These are phyloP conservation scores for Triplophysa tibetana DNA, from an alignment of 2,113 vertebrate species.

Conservation along the genomic window DNA sequence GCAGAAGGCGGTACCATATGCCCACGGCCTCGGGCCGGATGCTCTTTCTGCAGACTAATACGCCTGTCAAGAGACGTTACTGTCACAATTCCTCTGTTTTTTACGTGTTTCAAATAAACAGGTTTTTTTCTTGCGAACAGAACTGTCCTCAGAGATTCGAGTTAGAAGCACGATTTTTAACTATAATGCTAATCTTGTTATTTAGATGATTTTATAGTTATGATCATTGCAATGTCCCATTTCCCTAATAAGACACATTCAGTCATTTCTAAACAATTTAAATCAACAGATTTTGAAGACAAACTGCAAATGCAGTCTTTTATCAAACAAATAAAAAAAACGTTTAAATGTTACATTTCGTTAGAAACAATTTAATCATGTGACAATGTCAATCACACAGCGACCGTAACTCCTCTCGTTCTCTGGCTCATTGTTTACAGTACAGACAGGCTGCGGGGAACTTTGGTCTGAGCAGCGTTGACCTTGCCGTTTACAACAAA, in stretches of 20 bases:
- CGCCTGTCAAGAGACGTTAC: constrained; percentile 93
- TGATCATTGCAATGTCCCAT: not conserved
- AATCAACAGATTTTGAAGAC: not conserved
- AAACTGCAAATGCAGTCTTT: not conserved
- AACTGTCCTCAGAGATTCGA: constrained; percentile 53
- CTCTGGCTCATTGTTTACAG: constrained; percentile 58
- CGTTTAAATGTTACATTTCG: too few relatives aligned
- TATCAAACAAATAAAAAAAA: too few relatives aligned
- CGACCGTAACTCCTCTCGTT: constrained; percentile 38
- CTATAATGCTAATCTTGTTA: not conserved
- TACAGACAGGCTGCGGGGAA: constrained; percentile 59
- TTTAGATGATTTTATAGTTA: not conserved
- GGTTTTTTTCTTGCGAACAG: constrained; percentile 45
- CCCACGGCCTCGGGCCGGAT: constrained; percentile 85
- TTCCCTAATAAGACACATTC: too few relatives aligned
- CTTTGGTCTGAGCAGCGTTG: constrained; percentile 57
- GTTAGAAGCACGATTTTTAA: not conserved
- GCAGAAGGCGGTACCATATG: constrained; percentile 92
- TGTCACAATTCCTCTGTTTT: constrained; percentile 77
- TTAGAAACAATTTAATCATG: too few relatives aligned
- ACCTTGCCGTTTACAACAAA: constrained; percentile 73
- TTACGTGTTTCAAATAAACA: constrained; percentile 73
- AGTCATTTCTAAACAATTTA: not conserved
- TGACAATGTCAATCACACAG: not conserved
- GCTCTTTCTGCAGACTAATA: constrained; percentile 94